Evolutionary conservation across 2,797 vertebrate genomes (phyloP).

Genomic region (Neomorphus geoffroyi): DNA sequence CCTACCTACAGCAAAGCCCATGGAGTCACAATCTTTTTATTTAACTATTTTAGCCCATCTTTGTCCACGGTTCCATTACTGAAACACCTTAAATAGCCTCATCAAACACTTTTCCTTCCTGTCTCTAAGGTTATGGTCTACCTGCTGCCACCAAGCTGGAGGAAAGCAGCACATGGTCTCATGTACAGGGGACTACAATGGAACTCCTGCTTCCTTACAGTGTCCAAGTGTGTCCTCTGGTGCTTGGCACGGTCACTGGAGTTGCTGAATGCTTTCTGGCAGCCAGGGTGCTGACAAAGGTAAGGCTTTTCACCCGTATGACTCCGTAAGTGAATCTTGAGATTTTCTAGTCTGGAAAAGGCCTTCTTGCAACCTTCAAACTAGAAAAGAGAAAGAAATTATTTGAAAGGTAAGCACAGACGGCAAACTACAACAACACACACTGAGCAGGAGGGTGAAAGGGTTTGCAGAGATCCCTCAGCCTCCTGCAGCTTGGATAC

Average conservation of each 20-base stretch:
- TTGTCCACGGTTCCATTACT: neutral
- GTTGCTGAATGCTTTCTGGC: slow-evolving; percentile 98
- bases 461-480: neutral
- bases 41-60: neutral
- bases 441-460: accelerated
- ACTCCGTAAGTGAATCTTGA: slow-evolving; percentile 96
- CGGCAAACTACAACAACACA: neutral
- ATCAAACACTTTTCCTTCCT: neutral
- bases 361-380: slow-evolving; percentile 97
- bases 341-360: slow-evolving; percentile 96
- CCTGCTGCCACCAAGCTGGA: neutral
- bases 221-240: slow-evolving; percentile 96
- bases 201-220: slow-evolving; percentile 81
- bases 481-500: neutral
- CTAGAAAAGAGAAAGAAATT: slow-evolving; percentile 74
- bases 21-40: neutral
- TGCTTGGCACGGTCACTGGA: slow-evolving; percentile 98
- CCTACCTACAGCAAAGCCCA: neutral
- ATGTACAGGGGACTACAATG: neutral
- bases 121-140: neutral
- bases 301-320: slow-evolving; percentile 98
- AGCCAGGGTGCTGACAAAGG: slow-evolving; percentile 91
- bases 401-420: slow-evolving; percentile 3
- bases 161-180: neutral
- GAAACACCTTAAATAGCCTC: neutral